Evolutionary conservation across 2,113 vertebrate species (phyloP).

Genomic region (Trachemys scripta): DNA sequence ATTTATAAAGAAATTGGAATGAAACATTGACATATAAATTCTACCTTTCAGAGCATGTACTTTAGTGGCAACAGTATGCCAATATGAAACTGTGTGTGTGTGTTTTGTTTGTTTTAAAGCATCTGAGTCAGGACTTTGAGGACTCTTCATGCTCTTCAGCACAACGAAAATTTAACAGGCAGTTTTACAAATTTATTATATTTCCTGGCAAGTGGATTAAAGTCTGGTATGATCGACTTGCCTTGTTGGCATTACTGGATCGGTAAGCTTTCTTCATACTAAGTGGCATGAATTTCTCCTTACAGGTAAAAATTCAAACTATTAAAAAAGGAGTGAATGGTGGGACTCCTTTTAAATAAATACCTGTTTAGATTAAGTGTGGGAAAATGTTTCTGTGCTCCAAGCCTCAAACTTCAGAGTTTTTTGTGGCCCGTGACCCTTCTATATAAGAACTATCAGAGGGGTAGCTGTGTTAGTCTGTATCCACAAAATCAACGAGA

Average conservation of each 20-base stretch:
- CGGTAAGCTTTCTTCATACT: conserved; percentile 81
- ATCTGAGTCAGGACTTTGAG: conserved; percentile 85
- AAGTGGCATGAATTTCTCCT: not conserved
- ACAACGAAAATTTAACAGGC: conserved; percentile 87
- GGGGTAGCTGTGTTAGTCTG: too few relatives aligned
- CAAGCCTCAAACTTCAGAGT: not conserved
- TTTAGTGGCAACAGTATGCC: not conserved
- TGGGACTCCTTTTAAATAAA: not conserved
- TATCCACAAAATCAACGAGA: too few relatives aligned
- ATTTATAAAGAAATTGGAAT: not conserved
- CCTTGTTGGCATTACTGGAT: conserved; percentile 91
- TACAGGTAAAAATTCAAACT: too few relatives aligned
- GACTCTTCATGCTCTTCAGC: conserved; percentile 90
- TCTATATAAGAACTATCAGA: not conserved
- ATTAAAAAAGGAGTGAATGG: not conserved
- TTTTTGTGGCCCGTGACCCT: not conserved
- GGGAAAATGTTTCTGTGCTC: not conserved
- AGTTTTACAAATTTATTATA: conserved; percentile 94
- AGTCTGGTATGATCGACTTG: conserved; percentile 93
- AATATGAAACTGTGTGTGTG: conserved; percentile 3
- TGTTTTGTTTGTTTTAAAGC: conserved; percentile 69
- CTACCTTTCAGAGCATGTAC: not conserved
- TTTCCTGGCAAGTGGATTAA: conserved; percentile 96
- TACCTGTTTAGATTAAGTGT: not conserved
- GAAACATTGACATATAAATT: not conserved